Evolutionary conservation across 1,140 invertebrate species (phyloP).

Genomic region (Antheraea mylitta): DNA sequence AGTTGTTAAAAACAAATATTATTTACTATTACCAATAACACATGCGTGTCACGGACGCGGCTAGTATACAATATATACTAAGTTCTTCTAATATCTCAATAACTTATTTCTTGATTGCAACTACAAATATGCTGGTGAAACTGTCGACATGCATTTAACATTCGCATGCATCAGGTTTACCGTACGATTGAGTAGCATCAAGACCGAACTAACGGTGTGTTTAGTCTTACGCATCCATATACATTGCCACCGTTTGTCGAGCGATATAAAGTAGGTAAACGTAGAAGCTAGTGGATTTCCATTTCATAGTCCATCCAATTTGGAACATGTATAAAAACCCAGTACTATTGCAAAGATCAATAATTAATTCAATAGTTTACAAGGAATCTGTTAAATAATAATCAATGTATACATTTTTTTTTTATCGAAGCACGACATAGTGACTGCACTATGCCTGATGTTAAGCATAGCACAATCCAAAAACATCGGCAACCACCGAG

Average conservation of each 20-base stretch:
- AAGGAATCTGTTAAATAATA: too few relatives aligned
- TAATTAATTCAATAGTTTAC: too few relatives aligned
- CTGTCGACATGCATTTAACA: conserved; percentile 32
- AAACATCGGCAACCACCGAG: too few relatives aligned
- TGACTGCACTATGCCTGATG: too few relatives aligned
- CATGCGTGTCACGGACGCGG: too few relatives aligned
- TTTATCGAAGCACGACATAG: too few relatives aligned
- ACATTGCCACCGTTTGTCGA: conserved; percentile 27
- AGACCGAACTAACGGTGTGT: conserved; percentile 47
- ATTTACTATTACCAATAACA: too few relatives aligned
- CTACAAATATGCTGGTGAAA: conserved; percentile 15
- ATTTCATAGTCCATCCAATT: conserved; percentile 5
- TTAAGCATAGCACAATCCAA: too few relatives aligned
- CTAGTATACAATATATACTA: too few relatives aligned
- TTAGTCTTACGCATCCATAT: conserved; percentile 30
- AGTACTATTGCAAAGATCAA: too few relatives aligned
- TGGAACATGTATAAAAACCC: background rate
- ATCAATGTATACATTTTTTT: too few relatives aligned
- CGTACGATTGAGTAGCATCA: conserved; percentile 52
- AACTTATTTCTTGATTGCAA: background rate
- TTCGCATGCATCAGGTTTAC: conserved; percentile 48
- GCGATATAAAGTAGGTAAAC: background rate
- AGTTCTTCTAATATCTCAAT: background rate
- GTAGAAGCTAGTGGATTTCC: background rate
- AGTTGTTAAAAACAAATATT: too few relatives aligned